Evolutionary conservation across 1,140 invertebrate genomes (phyloP), one percentile per base, ranked within the genome.

Genomic region (Drosophila busckii): DNA sequence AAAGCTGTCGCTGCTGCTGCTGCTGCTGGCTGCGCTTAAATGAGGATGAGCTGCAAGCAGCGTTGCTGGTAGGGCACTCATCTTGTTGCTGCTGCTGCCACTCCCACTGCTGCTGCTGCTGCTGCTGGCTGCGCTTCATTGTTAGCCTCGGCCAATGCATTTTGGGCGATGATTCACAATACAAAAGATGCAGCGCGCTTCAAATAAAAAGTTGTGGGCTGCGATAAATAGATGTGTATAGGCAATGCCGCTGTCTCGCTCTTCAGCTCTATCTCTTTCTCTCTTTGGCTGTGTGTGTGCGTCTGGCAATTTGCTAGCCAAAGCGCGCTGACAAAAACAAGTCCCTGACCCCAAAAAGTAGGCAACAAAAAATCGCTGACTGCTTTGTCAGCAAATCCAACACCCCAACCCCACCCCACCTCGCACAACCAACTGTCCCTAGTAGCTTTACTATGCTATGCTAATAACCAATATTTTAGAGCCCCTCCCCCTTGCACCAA

Each of bases 391-490:
- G 66, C 66, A 66, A 38, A 60, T 59, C 41, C 28, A 53, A 34
- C 44, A 40, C 8, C 32, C 26, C 34, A 29, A 19, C 23, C 23
- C 10, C 12, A 23, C 32, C 13, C n/a, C 19, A 2, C 10, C 5
- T 13, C 23, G 5, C 4, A 3, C 13, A 28, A 7, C 4, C 12
- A 12, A 2, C 13, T 23, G 6, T 15, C 23, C 20, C 19, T 13
- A 4, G 5, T 8, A 7, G 6, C 23, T 10, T n/a, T 7, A 10
- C 5, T 41, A 38, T 37, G 31, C 52, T 78, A 76, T 76, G 71
- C 61, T 78, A 76, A 76, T 76, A 76, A 78, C 70, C 71, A 76
- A 76, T 76, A 76, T 67, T 76, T 76, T 78, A 78, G 61, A 78
- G 55, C 70, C n/a, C n/a, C n/a, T n/a, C n/a, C n/a, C n/a, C n/a